phyloP scores from a whole-genome alignment of 2,113 vertebrate species.

The Burhinus oedicnemus region DNA sequence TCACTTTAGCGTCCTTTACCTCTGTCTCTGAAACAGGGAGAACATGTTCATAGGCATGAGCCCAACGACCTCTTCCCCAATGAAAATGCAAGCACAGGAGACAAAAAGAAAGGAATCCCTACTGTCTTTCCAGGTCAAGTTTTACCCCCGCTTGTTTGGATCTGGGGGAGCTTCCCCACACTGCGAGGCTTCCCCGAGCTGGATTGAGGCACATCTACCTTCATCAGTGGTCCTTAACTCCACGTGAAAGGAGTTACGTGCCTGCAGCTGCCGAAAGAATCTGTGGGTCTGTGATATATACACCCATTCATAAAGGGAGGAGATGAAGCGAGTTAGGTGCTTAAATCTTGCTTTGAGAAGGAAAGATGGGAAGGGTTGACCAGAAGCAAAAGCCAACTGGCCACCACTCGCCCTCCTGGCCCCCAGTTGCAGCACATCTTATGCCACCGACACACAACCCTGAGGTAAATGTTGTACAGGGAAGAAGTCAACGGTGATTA shows the following conservation, averaged over 20 bases:
- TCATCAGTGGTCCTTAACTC: background rate
- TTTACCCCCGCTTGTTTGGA: background rate
- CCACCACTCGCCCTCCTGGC: rapidly evolving
- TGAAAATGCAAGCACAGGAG: background rate
- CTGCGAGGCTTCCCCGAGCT: background rate
- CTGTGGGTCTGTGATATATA: background rate
- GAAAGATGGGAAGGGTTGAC: background rate
- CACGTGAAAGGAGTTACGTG: rapidly evolving
- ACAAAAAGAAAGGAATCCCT: background rate
- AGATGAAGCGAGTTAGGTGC: background rate
- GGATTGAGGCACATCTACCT: background rate
- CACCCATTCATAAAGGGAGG: background rate
- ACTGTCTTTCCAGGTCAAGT: background rate
- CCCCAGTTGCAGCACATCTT: background rate
- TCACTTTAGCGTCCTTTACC: background rate
- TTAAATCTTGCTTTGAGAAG: background rate
- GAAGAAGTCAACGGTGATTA: background rate
- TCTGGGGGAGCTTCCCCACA: background rate
- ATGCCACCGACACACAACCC: background rate
- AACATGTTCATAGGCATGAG: background rate
- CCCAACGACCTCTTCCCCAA: background rate
- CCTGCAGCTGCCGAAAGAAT: background rate
- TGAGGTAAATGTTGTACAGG: background rate
- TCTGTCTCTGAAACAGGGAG: background rate
- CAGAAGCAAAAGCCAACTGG: background rate